Percentiles rank a stretch among this genome's conserved stretches.
Conservation (phyloP, 2,888 invertebrate genomes). For the Xestoiulus laeticollis region DNA sequence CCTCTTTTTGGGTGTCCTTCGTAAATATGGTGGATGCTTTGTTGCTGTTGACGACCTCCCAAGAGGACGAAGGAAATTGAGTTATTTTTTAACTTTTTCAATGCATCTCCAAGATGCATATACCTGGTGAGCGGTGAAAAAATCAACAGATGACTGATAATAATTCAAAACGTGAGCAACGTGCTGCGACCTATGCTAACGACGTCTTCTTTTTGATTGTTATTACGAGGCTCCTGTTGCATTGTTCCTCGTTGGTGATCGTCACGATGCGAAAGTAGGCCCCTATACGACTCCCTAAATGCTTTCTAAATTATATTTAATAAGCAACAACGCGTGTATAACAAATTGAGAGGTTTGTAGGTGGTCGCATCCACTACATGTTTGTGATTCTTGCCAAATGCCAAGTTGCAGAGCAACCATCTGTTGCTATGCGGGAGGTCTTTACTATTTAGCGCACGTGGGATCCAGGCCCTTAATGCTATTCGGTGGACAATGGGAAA, state of each 20-base stretch:
- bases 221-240: not conserved
- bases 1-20: not conserved
- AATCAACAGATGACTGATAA: constrained; percentile 17
- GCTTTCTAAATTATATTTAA: constrained; percentile 34
- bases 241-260: not conserved
- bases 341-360: constrained; percentile 32
- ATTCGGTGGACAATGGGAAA: not conserved
- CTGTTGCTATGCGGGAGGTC: constrained; percentile 22
- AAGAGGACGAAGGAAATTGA: not conserved
- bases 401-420: constrained; percentile 1
- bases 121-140: not conserved
- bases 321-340: constrained; percentile 1
- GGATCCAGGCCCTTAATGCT: not conserved
- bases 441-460: not conserved
- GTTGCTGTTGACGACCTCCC: not conserved
- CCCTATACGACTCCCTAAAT: not conserved
- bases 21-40: not conserved
- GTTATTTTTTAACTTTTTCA: not conserved
- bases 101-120: not conserved
- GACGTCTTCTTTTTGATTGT: not conserved
- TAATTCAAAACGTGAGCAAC: not conserved
- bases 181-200: not conserved
- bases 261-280: not conserved
- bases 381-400: constrained; percentile 14
- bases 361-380: constrained; percentile 2